phyloP scores from a whole-genome alignment of 2,113 vertebrate genomes.

The Epinephelus lanceolatus region DNA sequence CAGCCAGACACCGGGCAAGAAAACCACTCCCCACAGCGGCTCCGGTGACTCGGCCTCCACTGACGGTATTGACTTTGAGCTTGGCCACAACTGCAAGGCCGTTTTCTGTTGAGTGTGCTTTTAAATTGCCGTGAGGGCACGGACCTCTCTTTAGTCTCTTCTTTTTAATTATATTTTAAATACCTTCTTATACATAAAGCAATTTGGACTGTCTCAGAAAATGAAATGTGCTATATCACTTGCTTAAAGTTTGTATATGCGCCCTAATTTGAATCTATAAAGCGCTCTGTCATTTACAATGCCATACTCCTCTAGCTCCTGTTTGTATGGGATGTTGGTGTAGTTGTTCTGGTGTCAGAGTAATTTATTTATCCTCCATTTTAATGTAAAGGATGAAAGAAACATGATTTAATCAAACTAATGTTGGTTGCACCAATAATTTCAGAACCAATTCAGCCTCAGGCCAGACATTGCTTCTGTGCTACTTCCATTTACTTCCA shows the following conservation, averaged over 20 bases:
- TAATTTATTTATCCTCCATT: neutral
- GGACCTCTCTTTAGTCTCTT: neutral
- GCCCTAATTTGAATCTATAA: neutral
- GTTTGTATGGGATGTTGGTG: neutral
- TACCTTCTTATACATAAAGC: constrained; percentile 9
- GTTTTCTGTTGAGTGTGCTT: constrained; percentile 13
- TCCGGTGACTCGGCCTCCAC: neutral
- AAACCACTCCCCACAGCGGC: constrained; percentile 15
- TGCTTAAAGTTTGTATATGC: neutral
- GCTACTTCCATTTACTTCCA: neutral
- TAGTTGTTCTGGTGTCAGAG: neutral
- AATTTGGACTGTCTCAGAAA: neutral
- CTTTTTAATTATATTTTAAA: constrained; percentile 30
- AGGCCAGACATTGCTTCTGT: neutral
- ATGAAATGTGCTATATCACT: constrained; percentile 8
- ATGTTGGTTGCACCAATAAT: neutral
- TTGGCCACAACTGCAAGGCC: neutral
- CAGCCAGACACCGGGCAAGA: constrained; percentile 25
- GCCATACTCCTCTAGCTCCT: neutral
- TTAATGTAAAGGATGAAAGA: neutral
- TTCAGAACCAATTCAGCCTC: neutral
- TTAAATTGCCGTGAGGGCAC: neutral
- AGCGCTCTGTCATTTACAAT: neutral
- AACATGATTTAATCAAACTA: neutral
- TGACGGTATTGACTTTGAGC: constrained; percentile 40